These are phyloP conservation scores for Zaprionus taronus DNA, from an alignment of 1,140 invertebrate genomes.

Conservation along the genomic window DNA sequence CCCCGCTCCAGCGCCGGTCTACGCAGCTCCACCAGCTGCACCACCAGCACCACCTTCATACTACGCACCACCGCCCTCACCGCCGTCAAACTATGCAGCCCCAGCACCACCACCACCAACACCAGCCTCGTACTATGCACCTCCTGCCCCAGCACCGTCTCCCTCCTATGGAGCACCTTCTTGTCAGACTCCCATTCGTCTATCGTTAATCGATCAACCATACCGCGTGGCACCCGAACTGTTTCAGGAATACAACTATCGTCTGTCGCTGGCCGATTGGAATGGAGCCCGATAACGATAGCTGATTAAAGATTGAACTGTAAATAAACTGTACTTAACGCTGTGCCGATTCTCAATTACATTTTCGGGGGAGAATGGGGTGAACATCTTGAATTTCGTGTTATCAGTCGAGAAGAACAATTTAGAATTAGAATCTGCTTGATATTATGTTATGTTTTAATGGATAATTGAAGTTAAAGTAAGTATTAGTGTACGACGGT, in stretches of 20 bases:
- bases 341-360: slow-evolving; percentile 25
- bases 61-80: not conserved
- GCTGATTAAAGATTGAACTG: slow-evolving; percentile 35
- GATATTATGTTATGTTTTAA: no score
- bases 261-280: slow-evolving; percentile 46
- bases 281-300: slow-evolving; percentile 41
- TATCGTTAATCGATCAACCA: slow-evolving; percentile 69
- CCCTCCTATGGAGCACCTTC: slow-evolving; percentile 41
- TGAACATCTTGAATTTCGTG: no score
- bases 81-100: slow-evolving; percentile 7
- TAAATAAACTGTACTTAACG: slow-evolving; percentile 66
- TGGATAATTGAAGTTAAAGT: no score
- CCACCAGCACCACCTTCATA: slow-evolving; percentile 1
- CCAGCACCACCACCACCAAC: slow-evolving; percentile 1
- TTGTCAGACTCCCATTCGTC: slow-evolving; percentile 54
- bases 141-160: slow-evolving; percentile 8
- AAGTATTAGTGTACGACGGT: no score
- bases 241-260: slow-evolving; percentile 69
- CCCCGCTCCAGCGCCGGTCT: not conserved
- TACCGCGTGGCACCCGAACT: slow-evolving; percentile 75
- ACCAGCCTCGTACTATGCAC: slow-evolving; percentile 5
- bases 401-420: no score
- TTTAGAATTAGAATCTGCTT: no score
- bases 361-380: not conserved
- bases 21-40: slow-evolving; percentile 6